Conservation (phyloP, 2,113 vertebrate genomes). For the Colius striatus region DNA sequence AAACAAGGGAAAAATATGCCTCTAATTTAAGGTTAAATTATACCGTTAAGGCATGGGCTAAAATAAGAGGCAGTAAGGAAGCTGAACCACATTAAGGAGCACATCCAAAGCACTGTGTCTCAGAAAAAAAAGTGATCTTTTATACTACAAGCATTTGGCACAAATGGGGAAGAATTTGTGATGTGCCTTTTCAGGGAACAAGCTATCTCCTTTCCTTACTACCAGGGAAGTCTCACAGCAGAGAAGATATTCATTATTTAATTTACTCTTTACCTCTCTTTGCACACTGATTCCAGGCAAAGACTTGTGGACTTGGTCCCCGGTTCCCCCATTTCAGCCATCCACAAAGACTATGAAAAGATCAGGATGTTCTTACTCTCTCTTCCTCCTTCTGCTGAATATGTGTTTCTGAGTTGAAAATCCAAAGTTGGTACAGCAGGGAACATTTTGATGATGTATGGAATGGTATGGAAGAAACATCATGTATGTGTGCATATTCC, state of each 20-base stretch:
- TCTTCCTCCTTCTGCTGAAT: neutral
- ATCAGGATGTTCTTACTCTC: neutral
- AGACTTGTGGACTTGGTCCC: neutral
- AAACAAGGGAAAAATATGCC: constrained; percentile 51
- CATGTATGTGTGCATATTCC: neutral
- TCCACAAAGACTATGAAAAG: neutral
- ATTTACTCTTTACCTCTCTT: neutral
- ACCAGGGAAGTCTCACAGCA: neutral
- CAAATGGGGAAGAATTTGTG: neutral
- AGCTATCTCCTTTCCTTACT: neutral
- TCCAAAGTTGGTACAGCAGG: neutral
- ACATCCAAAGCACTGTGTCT: constrained; percentile 1
- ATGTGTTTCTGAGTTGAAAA: neutral
- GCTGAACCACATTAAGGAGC: constrained; percentile 13
- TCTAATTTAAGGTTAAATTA: constrained; percentile 62
- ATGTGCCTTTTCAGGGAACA: neutral
- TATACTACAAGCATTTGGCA: neutral
- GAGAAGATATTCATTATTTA: neutral
- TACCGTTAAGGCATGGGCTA: constrained; percentile 28
- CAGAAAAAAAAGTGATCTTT: neutral
- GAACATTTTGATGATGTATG: neutral
- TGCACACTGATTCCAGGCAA: neutral
- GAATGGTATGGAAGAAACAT: neutral
- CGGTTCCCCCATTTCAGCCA: fast-evolving
- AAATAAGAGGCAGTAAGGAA: constrained; percentile 43